Conservation (phyloP, 2,113 vertebrate genomes). For the Semnornis frantzii region DNA sequence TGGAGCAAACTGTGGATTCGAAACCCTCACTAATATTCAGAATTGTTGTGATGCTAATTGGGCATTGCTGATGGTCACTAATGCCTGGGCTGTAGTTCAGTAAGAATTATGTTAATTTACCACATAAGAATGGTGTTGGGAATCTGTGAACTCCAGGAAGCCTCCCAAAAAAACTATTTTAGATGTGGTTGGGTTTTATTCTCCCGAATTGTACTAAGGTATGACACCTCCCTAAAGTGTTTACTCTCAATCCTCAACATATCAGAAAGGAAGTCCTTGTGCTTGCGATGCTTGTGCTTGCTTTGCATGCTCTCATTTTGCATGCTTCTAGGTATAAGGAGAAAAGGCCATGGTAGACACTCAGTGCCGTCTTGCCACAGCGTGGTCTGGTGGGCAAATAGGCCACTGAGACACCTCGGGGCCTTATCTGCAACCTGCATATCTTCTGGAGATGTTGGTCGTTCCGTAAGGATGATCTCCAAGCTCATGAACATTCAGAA, state of each 20-base stretch:
- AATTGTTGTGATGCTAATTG: fast-evolving
- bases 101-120: not conserved
- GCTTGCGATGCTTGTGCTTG: not conserved
- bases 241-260: not conserved
- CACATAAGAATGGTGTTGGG: not conserved
- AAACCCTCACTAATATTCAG: not conserved
- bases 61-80: not conserved
- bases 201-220: not conserved
- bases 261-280: not conserved
- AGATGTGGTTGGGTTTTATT: too few species aligned
- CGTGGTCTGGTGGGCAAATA: not conserved
- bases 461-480: not conserved
- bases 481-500: not conserved
- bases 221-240: not conserved
- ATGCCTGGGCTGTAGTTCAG: not conserved
- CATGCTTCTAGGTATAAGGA: not conserved
- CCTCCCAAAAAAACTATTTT: not conserved
- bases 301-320: not conserved
- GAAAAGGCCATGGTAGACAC: fast-evolving
- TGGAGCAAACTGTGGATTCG: not conserved
- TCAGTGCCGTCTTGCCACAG: not conserved
- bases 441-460: not conserved
- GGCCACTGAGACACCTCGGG: fast-evolving
- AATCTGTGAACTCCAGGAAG: not conserved
- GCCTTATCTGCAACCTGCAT: fast-evolving